Conservation (phyloP, 2,113 vertebrate genomes). For the Xyliphius kryptos region DNA sequence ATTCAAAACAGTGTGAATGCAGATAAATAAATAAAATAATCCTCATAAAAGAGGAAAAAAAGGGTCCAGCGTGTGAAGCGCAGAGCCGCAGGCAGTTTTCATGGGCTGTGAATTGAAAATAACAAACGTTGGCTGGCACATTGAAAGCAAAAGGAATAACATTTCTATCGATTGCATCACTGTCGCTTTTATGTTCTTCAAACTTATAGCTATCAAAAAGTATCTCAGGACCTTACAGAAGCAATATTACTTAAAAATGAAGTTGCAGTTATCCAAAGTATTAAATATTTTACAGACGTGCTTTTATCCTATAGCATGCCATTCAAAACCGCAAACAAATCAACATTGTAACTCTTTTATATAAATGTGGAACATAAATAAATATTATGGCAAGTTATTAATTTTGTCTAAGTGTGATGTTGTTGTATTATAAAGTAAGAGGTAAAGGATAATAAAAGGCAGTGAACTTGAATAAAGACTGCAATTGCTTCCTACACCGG, state of each 20-base stretch:
- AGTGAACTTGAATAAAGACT: no score
- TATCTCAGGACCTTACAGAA: not conserved
- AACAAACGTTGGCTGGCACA: slow-evolving; percentile 31
- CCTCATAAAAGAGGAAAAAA: slow-evolving; percentile 5
- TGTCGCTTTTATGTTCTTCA: slow-evolving; percentile 16
- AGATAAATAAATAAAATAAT: slow-evolving; percentile 21
- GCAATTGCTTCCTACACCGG: no score
- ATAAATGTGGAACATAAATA: no score
- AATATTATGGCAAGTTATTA: no score
- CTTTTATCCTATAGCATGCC: no score
- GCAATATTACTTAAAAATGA: not conserved
- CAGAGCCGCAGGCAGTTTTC: slow-evolving; percentile 19
- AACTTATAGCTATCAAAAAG: slow-evolving; percentile 14
- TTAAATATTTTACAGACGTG: no score
- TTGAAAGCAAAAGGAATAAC: slow-evolving; percentile 16
- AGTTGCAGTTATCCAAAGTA: not conserved
- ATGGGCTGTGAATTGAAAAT: slow-evolving; percentile 30
- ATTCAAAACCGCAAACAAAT: no score
- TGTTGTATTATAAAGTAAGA: no score
- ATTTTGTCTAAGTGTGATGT: no score
- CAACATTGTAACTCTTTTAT: no score
- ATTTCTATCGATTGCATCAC: slow-evolving; percentile 40
- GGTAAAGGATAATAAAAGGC: no score
- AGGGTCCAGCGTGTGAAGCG: slow-evolving; percentile 14
- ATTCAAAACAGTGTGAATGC: slow-evolving; percentile 6